Conservation (phyloP, 2,113 vertebrate genomes). For the Uria lomvia region DNA sequence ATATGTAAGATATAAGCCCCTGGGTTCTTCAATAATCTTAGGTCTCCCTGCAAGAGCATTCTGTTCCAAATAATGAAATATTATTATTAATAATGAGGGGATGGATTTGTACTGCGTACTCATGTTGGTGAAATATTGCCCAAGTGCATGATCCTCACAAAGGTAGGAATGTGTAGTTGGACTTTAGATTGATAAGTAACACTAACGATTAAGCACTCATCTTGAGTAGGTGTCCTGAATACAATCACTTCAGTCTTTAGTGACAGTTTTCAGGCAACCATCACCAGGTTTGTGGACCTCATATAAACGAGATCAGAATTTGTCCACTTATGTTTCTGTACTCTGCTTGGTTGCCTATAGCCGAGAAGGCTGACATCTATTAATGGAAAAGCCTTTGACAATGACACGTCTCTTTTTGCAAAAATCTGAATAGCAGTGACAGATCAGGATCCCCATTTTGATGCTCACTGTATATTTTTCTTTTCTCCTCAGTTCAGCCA, state of each 20-base stretch:
- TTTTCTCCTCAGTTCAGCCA: constrained; percentile 29
- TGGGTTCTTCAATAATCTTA: not conserved
- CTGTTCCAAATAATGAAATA: not conserved
- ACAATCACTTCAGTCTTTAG: not conserved
- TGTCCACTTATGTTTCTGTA: not conserved
- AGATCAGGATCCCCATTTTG: constrained; percentile 56
- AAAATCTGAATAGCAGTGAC: constrained; percentile 35
- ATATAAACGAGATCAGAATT: not conserved
- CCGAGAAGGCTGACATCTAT: not conserved
- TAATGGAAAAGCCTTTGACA: constrained; percentile 51
- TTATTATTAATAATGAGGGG: not conserved
- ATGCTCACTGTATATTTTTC: constrained; percentile 39
- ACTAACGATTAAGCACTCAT: not conserved
- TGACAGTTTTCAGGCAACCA: not conserved
- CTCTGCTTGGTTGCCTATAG: not conserved
- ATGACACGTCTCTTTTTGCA: not conserved
- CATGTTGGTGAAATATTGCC: not conserved
- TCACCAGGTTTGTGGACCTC: not conserved
- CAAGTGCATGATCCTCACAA: not conserved
- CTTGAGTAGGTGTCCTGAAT: not conserved
- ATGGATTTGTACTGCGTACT: not conserved
- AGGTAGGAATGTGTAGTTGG: not conserved
- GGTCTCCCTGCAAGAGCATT: not conserved
- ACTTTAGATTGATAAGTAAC: not conserved
- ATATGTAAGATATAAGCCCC: not conserved